phyloP scores from a whole-genome alignment of 1,140 invertebrate genomes.

The Heliconius eleuchia region DNA sequence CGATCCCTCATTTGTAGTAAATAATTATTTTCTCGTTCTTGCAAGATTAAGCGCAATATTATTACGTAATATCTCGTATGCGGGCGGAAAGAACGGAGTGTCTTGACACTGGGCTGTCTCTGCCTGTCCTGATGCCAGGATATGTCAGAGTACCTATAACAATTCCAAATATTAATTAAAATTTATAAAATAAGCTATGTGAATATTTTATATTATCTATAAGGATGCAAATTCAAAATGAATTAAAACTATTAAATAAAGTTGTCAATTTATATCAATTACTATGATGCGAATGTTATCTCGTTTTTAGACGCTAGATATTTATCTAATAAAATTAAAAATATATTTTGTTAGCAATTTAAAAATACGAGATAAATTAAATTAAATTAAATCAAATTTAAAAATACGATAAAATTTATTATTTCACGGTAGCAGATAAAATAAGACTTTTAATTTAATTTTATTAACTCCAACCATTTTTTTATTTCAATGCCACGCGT shows the following conservation, averaged over 20 bases:
- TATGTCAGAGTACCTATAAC: not conserved
- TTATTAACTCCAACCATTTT: not conserved
- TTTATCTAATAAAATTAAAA: not conserved
- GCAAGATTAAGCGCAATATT: too few species aligned
- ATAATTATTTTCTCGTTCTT: too few species aligned
- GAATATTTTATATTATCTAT: not conserved
- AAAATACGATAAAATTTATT: not conserved
- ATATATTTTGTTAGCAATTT: constrained; percentile 3
- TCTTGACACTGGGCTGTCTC: too few species aligned
- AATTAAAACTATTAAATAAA: not conserved
- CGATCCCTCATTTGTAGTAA: too few species aligned
- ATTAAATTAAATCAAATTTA: not conserved
- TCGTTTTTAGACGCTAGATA: not conserved
- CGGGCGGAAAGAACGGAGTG: too few species aligned
- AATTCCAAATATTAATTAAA: not conserved
- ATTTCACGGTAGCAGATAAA: not conserved
- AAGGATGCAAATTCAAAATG: not conserved
- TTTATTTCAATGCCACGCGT: not conserved
- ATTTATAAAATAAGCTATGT: not conserved
- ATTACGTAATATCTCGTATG: too few species aligned
- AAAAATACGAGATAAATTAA: not conserved
- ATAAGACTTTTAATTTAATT: not conserved
- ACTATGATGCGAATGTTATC: not conserved
- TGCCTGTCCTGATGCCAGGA: too few species aligned
- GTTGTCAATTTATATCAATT: not conserved